Base-by-base conservation (phyloP, 2,113 vertebrate species). In the Potamarius usumacintae region DNA sequence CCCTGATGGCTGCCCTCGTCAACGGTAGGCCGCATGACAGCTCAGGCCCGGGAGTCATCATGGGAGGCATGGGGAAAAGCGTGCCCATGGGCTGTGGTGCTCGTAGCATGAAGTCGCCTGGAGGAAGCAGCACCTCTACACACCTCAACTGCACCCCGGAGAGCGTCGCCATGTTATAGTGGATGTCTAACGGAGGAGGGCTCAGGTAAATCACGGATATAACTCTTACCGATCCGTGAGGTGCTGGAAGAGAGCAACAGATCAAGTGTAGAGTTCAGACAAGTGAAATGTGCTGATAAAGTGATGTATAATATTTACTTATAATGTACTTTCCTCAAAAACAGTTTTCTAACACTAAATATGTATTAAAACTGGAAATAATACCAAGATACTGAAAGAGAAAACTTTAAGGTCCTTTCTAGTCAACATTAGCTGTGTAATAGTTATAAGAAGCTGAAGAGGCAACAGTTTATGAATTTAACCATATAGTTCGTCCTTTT, bases 71-170 rank as follows among this genome's bases (percentile, higher is more conserved):
- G 58, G 82, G 92, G 25, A 92, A 93, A 74, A 87, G 90, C 72
- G 91, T 93, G 0, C 86, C 94, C 0, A 87, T 95, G 71, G 92
- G 94, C 14, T 93, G 95, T 0, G 91, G 94, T 4, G 92, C 93
- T 0, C 95, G 95, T 81, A 94, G 94, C 80, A 96, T 96, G 77
- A 98, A 98, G 91, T 97, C 97, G 1, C 96, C 97, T 0, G 96
- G 97, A 0, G 95, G 95, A 63, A 96, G 96, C 93, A 97, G 96
- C 94, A 95, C 97, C 9, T 97, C 97, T 58, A 96, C 97, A 5
- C 97, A 97, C 92, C 96, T 98, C 92, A 97, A 96, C 95, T 97
- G 97, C 88, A 96, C 95, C 79, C 96, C 96, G 0, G 97, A 98
- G 92, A 96, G 96, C 89, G 96, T 96, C 4, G 96, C 97, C 93